These are phyloP conservation scores for Sitta europaea DNA, from an alignment of 2,113 vertebrate species.

Conservation along the genomic window DNA sequence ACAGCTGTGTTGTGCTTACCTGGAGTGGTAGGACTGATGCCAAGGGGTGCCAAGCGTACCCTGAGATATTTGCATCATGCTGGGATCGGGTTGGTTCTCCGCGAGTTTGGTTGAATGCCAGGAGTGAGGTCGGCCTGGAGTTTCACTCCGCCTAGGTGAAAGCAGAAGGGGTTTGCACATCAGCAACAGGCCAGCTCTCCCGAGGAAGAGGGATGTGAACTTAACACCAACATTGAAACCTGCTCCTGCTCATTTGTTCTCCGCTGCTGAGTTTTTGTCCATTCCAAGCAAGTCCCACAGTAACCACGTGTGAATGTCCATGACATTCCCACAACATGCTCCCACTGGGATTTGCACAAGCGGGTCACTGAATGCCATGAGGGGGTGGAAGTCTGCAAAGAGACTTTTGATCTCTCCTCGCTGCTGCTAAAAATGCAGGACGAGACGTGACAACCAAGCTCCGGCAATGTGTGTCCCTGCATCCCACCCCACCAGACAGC, in stretches of 20 bases:
- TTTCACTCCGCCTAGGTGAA: conserved; percentile 79
- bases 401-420: neutral
- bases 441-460: neutral
- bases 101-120: conserved; percentile 88
- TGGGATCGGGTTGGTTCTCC: conserved; percentile 76
- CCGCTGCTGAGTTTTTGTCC: neutral
- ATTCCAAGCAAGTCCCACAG: neutral
- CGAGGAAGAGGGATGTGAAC: neutral
- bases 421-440: neutral
- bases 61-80: conserved; percentile 91
- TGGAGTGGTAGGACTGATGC: conserved; percentile 88
- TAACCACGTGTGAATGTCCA: fast-evolving
- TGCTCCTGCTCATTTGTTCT: neutral
- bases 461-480: neutral
- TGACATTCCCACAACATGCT: neutral
- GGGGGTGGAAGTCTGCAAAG: neutral
- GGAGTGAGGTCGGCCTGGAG: conserved; percentile 84
- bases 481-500: neutral
- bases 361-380: neutral
- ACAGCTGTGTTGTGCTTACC: conserved; percentile 68
- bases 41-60: conserved; percentile 83
- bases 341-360: neutral
- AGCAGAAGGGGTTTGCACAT: neutral
- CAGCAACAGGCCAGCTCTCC: neutral
- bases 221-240: neutral